These are phyloP conservation scores for Kryphioiulus occultus DNA, from an alignment of 2,888 invertebrate species.

Conservation along the genomic window DNA sequence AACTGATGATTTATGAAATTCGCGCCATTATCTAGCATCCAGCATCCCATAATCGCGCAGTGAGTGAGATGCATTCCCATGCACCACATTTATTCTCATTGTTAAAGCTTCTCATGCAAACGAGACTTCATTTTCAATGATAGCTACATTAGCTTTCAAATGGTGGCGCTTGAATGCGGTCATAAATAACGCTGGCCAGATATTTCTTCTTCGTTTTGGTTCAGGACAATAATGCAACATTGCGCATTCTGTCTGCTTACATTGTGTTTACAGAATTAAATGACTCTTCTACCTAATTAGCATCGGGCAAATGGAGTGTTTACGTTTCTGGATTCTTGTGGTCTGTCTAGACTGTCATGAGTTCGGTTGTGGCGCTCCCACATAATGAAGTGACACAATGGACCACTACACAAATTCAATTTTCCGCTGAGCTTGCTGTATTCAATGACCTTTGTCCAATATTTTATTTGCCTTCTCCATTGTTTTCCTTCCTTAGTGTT, in stretches of 20 bases:
- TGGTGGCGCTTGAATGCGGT: neutral
- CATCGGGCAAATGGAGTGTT: neutral
- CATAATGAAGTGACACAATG: neutral
- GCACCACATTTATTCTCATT: neutral
- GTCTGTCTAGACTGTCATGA: neutral
- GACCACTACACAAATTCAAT: neutral
- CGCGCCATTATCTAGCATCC: neutral
- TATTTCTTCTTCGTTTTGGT: neutral
- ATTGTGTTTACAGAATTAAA: neutral
- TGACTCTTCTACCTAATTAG: neutral
- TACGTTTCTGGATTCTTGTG: neutral
- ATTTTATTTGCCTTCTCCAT: no score
- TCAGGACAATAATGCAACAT: neutral
- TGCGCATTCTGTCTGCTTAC: neutral
- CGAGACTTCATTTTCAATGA: neutral
- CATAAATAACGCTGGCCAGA: neutral
- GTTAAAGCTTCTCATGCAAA: neutral
- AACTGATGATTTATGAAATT: neutral
- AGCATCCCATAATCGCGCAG: neutral
- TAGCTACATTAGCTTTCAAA: neutral
- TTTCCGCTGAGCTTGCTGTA: neutral
- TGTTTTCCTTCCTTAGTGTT: no score
- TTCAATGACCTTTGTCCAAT: neutral
- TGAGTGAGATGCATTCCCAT: neutral
- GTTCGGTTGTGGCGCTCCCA: neutral